Percentiles rank a stretch among this genome's conserved stretches.
These are phyloP conservation scores for Microdon myrmicae DNA, from an alignment of 2,888 invertebrate species.

Conservation along the genomic window DNA sequence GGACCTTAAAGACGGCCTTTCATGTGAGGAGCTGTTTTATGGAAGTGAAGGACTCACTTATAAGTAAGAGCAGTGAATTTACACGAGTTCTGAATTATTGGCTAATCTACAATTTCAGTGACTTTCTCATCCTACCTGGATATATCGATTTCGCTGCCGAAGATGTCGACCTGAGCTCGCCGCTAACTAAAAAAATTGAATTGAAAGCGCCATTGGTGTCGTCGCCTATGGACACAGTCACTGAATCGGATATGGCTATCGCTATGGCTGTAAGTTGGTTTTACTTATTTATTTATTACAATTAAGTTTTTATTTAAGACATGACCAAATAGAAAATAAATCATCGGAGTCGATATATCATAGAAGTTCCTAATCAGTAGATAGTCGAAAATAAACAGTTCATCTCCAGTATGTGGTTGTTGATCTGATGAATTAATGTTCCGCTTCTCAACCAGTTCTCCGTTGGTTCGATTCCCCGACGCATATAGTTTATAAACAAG, in stretches of 20 bases:
- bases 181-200: constrained; percentile 86
- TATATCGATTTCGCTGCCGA: constrained; percentile 95
- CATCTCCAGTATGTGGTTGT: no score
- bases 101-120: constrained; percentile 68
- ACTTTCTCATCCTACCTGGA: constrained; percentile 96
- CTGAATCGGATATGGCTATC: constrained; percentile 99
- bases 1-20: constrained; percentile 77
- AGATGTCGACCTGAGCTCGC: constrained; percentile 90
- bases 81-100: neutral
- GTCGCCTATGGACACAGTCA: constrained; percentile 99
- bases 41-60: constrained; percentile 91
- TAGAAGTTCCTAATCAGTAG: no score
- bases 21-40: constrained; percentile 82
- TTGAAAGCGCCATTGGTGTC: constrained; percentile 94
- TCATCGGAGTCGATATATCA: no score
- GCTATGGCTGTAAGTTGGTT: constrained; percentile 87
- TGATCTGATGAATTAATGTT: no score
- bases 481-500: no score
- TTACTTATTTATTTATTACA: neutral
- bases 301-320: no score
- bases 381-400: no score
- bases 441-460: no score
- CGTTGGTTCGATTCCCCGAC: no score
- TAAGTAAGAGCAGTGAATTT: constrained; percentile 72
- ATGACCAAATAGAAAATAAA: no score